Base-by-base conservation (phyloP, 2,797 vertebrate species). In the Hybognathus amarus region DNA sequence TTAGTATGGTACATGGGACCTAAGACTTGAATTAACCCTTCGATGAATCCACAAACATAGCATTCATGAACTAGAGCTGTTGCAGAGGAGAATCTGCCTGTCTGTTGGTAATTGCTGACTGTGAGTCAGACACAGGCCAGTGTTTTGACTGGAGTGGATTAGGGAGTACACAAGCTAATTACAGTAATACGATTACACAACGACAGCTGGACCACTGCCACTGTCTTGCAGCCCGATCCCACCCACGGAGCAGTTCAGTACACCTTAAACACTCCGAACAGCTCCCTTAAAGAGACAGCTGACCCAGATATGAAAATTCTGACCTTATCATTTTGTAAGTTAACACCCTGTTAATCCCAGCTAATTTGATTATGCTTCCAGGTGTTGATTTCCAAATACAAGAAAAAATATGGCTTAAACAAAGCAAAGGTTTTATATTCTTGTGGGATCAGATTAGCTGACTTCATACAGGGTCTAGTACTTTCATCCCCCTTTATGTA, bases 151-250 rank as follows among this genome's bases (percentile, higher is more conserved):
- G 79, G 78, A 77, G 76, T 52, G 80, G 84, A 87, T 89, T 87
- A 86, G 33, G n/a, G 47, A 69, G 50, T 71, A 81, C 67, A 50
- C 83, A 77, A 70, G 66, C 75, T 89, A 86, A 87, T 88, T 90
- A 86, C 83, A 81, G 78, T 86, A 89, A 87, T 88, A 85, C 22
- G 66, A 86, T 89, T 88, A 84, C 56, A 83, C 38, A 71, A 70
- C 38, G 73, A 52, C 85, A 83, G 86, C 83, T 85, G 88, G 45
- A 66, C 59, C 45, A 20, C 82, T 77, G 83, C 74, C 67, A 81
- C 42, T 54, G 9, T 42, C 42, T 83, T 73, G 61, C 36, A 66
- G 68, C 61, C 30, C 22, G 50, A 82, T 69, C 76, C 85, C 54
- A 42, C 67, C 67, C 69, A 76, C 2, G 3, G 67, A 52, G 66